Evolutionary conservation across 2,113 vertebrate species (phyloP), one percentile per base, ranked within the genome.

Genomic region (Centrocercus urophasianus): DNA sequence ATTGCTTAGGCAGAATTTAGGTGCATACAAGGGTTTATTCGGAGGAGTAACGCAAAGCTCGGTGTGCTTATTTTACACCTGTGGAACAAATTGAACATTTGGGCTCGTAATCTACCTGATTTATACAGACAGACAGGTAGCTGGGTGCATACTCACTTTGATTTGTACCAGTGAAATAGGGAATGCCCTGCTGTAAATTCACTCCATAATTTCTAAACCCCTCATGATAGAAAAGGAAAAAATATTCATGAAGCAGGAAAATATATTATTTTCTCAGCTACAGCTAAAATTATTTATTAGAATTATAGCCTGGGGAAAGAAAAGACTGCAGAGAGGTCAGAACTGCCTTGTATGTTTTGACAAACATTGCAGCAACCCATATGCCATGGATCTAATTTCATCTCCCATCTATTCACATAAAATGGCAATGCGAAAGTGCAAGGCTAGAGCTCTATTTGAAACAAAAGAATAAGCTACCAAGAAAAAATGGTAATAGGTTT

Each of bases 81-180:
- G 30, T 34, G 67, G 56, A 86, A 94, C 75, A 75, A 75, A 88
- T 3, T 42, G 14, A 30, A 22, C 19, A 5, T 42, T 11, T 52
- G 34, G 52, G 66, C 52, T 81, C 34, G 25, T 50, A 21, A 60
- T 40, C 75, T 32, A 6, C 54, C 34, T 60, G 63, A 83, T 89
- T 74, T 77, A 70, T 6, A 45, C 36, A 78, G 36, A 45, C 60
- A 67, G 34, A 16, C 66, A 66, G 79, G 69, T 64, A 79, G n/a
- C 43, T 52, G 72, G 64, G 48, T 20, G 8, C 6, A 56, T 15
- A 38, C 27, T 72, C 50, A 52, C 40, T 88, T 59, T 88, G 76
- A 83, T 95, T 92, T 90, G 80, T 74, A 88, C 45, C 57, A 27
- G 36, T 77, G 72, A 91, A 91, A 81, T 22, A 50, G 42, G 34